Evolutionary conservation across 2,113 vertebrate genomes (phyloP).

Genomic region (Otis tarda): DNA sequence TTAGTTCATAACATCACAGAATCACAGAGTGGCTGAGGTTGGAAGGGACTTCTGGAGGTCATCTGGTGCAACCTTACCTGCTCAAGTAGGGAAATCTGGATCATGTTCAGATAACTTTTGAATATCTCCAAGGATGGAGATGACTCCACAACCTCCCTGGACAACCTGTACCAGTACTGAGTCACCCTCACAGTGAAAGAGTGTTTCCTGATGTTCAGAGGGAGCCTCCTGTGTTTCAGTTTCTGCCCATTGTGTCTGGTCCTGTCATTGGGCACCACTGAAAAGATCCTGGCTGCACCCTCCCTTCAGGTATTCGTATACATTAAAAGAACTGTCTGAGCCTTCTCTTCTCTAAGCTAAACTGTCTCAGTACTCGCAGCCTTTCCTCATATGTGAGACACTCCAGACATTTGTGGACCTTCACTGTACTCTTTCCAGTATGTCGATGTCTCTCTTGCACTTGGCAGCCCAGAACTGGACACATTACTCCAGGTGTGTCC

Average conservation of each 20-base stretch:
- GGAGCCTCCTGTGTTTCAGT: neutral
- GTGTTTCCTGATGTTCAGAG: neutral
- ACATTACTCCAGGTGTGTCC: neutral
- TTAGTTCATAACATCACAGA: neutral
- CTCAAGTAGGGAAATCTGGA: neutral
- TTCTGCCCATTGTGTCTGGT: neutral
- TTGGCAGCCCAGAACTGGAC: neutral
- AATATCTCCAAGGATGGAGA: neutral
- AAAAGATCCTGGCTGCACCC: neutral
- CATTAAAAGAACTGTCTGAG: neutral
- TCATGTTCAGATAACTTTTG: fast-evolving
- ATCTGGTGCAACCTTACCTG: no score
- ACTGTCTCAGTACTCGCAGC: neutral
- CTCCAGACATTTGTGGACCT: neutral
- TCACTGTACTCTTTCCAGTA: neutral
- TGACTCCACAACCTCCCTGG: neutral
- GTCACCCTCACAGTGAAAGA: neutral
- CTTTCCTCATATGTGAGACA: neutral
- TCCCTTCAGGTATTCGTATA: neutral
- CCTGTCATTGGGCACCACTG: neutral
- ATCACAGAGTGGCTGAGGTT: neutral
- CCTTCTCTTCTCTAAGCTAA: neutral
- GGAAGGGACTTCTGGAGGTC: neutral
- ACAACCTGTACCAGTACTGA: neutral
- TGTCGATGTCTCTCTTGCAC: neutral